phyloP scores from a whole-genome alignment of 1,140 invertebrate species.

The Samia ricini region DNA sequence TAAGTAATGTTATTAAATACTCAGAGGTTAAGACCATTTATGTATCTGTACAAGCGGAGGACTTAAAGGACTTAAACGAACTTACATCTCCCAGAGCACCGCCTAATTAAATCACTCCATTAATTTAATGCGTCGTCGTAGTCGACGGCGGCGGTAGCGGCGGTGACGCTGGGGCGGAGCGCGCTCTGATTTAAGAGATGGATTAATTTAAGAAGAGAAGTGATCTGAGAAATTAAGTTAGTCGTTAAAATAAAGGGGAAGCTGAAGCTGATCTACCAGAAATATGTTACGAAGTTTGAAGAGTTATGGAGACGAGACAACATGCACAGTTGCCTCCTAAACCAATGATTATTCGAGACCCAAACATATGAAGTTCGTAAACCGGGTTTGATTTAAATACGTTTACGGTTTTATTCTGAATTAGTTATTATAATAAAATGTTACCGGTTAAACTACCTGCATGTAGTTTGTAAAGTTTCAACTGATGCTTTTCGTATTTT shows the following conservation, averaged over 20 bases:
- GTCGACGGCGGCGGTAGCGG: too few relatives aligned
- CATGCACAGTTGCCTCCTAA: too few relatives aligned
- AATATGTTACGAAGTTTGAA: background rate
- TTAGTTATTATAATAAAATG: too few relatives aligned
- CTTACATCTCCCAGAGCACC: background rate
- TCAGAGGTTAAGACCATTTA: background rate
- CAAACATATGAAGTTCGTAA: too few relatives aligned
- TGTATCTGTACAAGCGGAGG: background rate
- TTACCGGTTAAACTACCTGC: too few relatives aligned
- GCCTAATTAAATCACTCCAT: constrained; percentile 18
- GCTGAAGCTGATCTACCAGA: background rate
- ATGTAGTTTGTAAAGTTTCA: too few relatives aligned
- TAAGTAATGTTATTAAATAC: background rate
- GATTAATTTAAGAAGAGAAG: background rate
- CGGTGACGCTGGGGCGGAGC: too few relatives aligned
- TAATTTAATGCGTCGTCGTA: constrained; percentile 9
- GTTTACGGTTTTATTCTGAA: too few relatives aligned
- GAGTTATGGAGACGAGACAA: too few relatives aligned
- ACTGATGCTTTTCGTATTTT: too few relatives aligned
- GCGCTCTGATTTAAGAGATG: background rate
- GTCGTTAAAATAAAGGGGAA: background rate
- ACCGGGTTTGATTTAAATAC: too few relatives aligned
- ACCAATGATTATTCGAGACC: too few relatives aligned
- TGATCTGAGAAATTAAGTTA: background rate
- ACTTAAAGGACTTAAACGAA: background rate